Base-by-base conservation (phyloP, 2,888 invertebrate genomes). In the Suillia variegata region DNA sequence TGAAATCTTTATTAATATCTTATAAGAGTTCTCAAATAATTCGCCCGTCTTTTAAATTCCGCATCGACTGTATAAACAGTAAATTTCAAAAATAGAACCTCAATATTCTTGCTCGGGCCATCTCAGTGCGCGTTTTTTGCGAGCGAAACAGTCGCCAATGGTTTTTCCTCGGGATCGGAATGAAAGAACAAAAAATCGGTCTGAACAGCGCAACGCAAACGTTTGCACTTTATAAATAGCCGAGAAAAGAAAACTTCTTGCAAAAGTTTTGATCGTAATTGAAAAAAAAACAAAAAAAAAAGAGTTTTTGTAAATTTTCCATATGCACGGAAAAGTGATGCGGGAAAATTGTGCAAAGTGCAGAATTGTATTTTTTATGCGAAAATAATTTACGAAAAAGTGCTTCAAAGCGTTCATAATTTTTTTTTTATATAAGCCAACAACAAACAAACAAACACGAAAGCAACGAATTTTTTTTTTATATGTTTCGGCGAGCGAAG, bases 151-250 rank as follows among this genome's bases (percentile, higher is more conserved):
- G 67, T 67, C 64, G 58, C 58, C 58, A 62, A 61, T 57, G 58
- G 59, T 63, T 62, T 64, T 54, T 63, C 61, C 60, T 62, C 6
- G 49, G 62, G 65, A 62, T 62, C 67, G 65, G 67, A 63, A 54
- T 56, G 49, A 56, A 50, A 59, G 67, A 63, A 54, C 54, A 45
- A 56, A 50, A 59, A 61, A 60, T 59, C 49, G 59, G 60, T 50
- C 49, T 55, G 15, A 62, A 55, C 33, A 57, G 20, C 22, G 56
- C 62, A 54, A 62, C 59, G 59, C 62, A 59, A 55, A 58, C 58
- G 56, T 50, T 61, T 62, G 64, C 64, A 64, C 62, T 65, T 67
- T 65, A 67, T 64, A 67, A 67, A 67, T 67, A 67, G 67, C 22
- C 6, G 50, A 57, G 45, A 51, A 52, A 55, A 58, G 34, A 42